These are phyloP conservation scores for Brachypodius melanocephalos DNA, from an alignment of 2,113 vertebrate species.

Conservation along the genomic window DNA sequence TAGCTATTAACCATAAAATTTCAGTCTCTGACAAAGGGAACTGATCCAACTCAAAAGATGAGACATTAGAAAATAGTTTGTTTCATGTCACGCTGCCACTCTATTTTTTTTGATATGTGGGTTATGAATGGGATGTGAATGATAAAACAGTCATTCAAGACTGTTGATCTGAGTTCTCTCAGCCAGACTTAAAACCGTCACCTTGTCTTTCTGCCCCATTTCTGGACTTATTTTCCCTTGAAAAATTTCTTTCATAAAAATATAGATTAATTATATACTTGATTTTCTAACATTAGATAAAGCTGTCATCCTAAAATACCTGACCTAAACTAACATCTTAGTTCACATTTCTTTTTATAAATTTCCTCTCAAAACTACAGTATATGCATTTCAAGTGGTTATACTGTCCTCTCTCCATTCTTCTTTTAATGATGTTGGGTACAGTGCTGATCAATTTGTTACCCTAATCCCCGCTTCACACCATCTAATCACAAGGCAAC, in stretches of 20 bases:
- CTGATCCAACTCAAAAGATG: background rate
- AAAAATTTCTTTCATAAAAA: background rate
- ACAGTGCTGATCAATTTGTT: background rate
- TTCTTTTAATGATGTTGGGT: background rate
- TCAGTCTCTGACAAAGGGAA: background rate
- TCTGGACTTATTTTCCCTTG: background rate
- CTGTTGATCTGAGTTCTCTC: background rate
- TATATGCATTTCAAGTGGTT: background rate
- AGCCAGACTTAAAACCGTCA: background rate
- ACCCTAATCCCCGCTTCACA: background rate
- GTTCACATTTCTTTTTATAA: background rate
- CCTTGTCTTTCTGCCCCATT: background rate
- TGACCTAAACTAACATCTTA: background rate
- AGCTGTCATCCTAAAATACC: background rate
- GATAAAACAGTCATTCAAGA: background rate
- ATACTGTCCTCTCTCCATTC: background rate
- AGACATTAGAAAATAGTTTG: background rate
- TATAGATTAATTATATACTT: background rate
- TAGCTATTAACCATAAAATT: background rate
- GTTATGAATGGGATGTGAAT: no score
- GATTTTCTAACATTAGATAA: background rate
- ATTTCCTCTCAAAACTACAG: background rate
- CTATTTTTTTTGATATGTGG: background rate
- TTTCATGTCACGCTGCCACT: background rate
- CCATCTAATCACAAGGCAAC: background rate